These are phyloP conservation scores for Nephrotoma appendiculata DNA, from an alignment of 2,888 invertebrate species.

Conservation along the genomic window DNA sequence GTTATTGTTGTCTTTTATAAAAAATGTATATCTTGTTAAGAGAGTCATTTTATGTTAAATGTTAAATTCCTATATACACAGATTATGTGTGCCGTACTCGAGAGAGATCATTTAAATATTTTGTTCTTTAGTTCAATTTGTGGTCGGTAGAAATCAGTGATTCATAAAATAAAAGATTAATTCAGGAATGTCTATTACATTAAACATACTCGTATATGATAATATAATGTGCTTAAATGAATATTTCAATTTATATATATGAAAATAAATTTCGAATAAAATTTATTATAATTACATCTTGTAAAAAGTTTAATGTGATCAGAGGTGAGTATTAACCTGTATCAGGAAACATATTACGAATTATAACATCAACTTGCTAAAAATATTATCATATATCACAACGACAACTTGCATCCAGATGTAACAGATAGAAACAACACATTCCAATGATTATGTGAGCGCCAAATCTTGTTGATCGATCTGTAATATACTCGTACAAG, in stretches of 20 bases:
- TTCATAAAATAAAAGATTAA: neutral
- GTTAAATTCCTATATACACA: too few species aligned
- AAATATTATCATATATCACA: too few species aligned
- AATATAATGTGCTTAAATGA: too few species aligned
- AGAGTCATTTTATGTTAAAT: neutral
- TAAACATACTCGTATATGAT: too few species aligned
- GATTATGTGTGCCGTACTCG: neutral
- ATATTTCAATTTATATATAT: too few species aligned
- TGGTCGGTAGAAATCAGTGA: neutral
- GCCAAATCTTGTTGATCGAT: neutral
- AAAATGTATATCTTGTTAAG: neutral
- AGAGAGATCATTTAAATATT: neutral
- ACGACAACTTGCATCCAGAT: too few species aligned
- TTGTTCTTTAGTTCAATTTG: neutral
- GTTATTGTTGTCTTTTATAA: neutral
- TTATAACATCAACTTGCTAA: too few species aligned
- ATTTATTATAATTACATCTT: too few species aligned
- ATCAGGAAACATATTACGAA: too few species aligned
- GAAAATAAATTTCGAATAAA: too few species aligned
- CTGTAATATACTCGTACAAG: neutral
- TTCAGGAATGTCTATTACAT: neutral
- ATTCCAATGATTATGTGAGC: neutral
- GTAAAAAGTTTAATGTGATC: too few species aligned
- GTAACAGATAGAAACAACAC: neutral
- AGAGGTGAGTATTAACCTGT: too few species aligned